These are phyloP conservation scores for Leptinotarsa lineolata DNA, from an alignment of 1,140 invertebrate species.

Conservation along the genomic window DNA sequence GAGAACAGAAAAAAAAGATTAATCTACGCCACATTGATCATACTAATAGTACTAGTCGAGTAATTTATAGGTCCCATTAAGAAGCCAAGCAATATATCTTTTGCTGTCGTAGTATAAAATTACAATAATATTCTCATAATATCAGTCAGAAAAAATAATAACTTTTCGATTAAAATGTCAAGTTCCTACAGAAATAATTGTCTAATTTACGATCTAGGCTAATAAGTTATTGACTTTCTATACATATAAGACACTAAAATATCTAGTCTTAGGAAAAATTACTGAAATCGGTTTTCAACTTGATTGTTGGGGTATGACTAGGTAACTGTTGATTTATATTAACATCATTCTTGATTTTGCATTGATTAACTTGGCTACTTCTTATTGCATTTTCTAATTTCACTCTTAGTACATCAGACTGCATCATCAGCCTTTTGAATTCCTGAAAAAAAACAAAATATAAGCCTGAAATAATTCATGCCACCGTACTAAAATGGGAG, in stretches of 20 bases:
- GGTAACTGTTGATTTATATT: conserved; percentile 57
- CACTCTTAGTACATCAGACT: conserved; percentile 74
- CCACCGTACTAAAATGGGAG: not conserved
- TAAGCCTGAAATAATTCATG: not conserved
- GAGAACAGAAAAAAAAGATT: no score
- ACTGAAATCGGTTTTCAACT: conserved; percentile 94
- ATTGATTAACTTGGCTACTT: conserved; percentile 67
- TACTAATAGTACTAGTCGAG: not conserved
- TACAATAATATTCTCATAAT: not conserved
- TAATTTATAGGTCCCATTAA: not conserved
- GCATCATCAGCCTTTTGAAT: conserved; percentile 88
- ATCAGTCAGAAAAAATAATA: not conserved
- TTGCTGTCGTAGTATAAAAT: not conserved
- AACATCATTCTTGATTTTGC: conserved; percentile 53
- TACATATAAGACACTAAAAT: conserved; percentile 6
- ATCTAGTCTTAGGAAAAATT: conserved; percentile 72
- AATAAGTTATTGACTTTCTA: conserved; percentile 7
- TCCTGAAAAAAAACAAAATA: conserved; percentile 64
- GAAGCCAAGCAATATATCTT: not conserved
- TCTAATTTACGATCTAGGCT: not conserved
- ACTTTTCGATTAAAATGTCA: not conserved
- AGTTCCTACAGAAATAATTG: not conserved
- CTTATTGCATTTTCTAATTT: conserved; percentile 86
- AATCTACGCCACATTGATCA: not conserved
- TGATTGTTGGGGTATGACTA: conserved; percentile 79